Evolutionary conservation across 2,797 vertebrate species (phyloP).

Genomic region (Hippoglossus hippoglossus): DNA sequence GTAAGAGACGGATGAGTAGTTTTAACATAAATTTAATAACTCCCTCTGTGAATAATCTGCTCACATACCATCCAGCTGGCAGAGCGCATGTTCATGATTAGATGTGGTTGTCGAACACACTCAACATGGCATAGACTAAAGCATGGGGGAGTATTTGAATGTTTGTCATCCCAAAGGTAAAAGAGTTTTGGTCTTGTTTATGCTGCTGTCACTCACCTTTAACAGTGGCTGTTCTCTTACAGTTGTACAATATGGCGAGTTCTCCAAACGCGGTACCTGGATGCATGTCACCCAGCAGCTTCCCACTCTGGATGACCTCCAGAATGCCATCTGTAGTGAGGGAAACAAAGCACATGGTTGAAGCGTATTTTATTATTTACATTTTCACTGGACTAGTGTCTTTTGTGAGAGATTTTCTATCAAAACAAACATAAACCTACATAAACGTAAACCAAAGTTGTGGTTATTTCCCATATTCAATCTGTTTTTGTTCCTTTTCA

Average conservation of each 20-base stretch:
- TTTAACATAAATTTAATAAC: slow-evolving; percentile 8
- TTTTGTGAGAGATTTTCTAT: background rate
- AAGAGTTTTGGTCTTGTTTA: background rate
- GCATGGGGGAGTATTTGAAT: background rate
- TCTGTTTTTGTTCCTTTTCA: background rate
- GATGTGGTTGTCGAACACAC: slow-evolving; percentile 26
- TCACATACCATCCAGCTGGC: slow-evolving; percentile 1
- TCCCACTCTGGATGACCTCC: slow-evolving; percentile 85
- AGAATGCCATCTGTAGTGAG: slow-evolving; percentile 79
- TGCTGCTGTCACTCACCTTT: slow-evolving; percentile 75
- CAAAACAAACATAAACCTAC: background rate
- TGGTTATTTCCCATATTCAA: background rate
- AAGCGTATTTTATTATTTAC: background rate
- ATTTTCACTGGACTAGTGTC: background rate
- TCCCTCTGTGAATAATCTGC: slow-evolving; percentile 15
- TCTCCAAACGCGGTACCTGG: slow-evolving; percentile 87
- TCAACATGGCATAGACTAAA: background rate
- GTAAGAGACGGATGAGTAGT: background rate
- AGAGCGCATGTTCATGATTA: background rate
- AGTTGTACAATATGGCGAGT: slow-evolving; percentile 88
- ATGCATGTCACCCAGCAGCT: slow-evolving; percentile 83
- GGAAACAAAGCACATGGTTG: background rate
- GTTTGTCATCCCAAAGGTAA: background rate
- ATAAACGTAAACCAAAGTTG: too few species aligned
- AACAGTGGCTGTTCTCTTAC: slow-evolving; percentile 86